These are phyloP conservation scores for Minunthozetes semirufus DNA, from an alignment of 2,888 invertebrate genomes.

Conservation along the genomic window DNA sequence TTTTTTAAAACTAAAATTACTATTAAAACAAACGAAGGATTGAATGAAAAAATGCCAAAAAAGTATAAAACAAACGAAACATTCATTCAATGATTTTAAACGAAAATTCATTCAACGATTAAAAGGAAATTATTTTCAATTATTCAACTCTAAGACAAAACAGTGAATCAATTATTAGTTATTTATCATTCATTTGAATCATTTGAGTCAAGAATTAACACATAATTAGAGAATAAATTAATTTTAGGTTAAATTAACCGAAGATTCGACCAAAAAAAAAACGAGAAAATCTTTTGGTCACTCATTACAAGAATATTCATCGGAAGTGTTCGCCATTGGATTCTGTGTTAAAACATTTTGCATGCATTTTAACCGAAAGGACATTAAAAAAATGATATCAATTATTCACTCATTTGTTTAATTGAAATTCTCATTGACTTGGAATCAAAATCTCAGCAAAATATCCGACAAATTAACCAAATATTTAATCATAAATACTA, in stretches of 20 bases:
- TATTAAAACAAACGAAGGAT: neutral
- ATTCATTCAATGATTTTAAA: neutral
- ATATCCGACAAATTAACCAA: neutral
- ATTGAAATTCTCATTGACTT: neutral
- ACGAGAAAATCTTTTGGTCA: neutral
- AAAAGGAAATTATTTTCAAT: no score
- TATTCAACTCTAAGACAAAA: no score
- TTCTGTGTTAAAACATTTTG: slow-evolving; percentile 13
- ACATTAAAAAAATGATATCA: slow-evolving; percentile 5
- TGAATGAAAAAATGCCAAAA: neutral
- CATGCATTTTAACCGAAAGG: neutral
- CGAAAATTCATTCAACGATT: no score
- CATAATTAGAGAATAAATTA: neutral
- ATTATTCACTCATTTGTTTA: slow-evolving; percentile 22
- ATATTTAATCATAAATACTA: neutral
- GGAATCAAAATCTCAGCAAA: slow-evolving; percentile 2
- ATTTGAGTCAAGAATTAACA: no score
- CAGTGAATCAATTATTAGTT: no score
- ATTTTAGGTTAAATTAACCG: neutral
- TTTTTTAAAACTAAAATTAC: neutral
- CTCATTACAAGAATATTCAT: neutral
- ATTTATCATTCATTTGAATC: no score
- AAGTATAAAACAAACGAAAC: neutral
- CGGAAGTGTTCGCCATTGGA: slow-evolving; percentile 3
- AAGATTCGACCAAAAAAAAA: neutral